Percentiles rank a stretch among this genome's conserved stretches.
These are phyloP conservation scores for Caradrina clavipalpis DNA, from an alignment of 2,888 invertebrate species.

Conservation along the genomic window DNA sequence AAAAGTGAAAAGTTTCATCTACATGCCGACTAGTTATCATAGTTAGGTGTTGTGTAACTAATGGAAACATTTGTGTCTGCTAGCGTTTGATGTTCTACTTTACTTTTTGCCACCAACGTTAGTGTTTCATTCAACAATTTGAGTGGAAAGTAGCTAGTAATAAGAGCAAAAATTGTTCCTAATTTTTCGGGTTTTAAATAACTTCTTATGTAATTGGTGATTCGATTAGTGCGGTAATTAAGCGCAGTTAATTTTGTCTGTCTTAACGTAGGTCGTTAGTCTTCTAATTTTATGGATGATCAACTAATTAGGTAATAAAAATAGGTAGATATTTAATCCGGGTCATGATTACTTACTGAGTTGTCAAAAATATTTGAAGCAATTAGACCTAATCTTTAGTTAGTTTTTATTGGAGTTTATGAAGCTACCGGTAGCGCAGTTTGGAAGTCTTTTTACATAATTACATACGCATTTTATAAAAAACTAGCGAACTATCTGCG, in stretches of 20 bases:
- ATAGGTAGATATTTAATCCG: constrained; percentile 20
- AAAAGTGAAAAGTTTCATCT: constrained; percentile 62
- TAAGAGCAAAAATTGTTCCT: constrained; percentile 14
- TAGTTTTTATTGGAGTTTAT: background rate
- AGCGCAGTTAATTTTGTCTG: constrained; percentile 8
- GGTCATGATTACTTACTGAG: constrained; percentile 23
- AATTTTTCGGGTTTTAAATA: constrained; percentile 5
- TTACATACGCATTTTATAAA: background rate
- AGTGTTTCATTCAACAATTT: constrained; percentile 13
- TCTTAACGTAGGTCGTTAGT: constrained; percentile 24
- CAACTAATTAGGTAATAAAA: constrained; percentile 17
- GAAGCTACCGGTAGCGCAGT: background rate
- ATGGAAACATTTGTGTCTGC: constrained; percentile 26
- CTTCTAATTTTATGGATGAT: constrained; percentile 45
- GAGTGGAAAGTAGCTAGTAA: constrained; percentile 21
- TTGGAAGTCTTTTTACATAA: background rate
- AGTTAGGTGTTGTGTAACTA: constrained; percentile 46
- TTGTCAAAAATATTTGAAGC: background rate
- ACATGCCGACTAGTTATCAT: constrained; percentile 35
- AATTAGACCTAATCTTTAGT: background rate
- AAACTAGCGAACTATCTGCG: too few relatives aligned
- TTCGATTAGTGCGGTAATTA: constrained; percentile 36
- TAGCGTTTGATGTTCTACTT: constrained; percentile 36
- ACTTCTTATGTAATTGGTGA: constrained; percentile 34
- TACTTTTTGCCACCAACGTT: constrained; percentile 21